Percentiles rank a stretch among this genome's conserved stretches.
These are phyloP conservation scores for Drosophila rubida DNA, from an alignment of 2,888 invertebrate species.

Conservation along the genomic window DNA sequence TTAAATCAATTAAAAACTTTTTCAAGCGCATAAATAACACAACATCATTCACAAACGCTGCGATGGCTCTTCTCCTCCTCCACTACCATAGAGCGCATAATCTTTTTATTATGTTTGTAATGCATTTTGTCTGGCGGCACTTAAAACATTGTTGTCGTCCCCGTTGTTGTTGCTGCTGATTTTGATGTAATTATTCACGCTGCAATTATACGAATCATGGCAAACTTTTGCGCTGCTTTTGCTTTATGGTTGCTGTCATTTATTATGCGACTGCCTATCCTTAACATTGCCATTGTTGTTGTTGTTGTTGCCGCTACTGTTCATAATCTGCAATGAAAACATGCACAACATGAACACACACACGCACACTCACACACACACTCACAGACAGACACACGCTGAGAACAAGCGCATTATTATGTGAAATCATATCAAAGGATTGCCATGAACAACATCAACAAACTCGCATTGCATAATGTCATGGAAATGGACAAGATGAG, in stretches of 20 bases:
- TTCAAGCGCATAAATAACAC: conserved; percentile 78
- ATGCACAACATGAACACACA: conserved; percentile 31
- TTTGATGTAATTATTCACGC: conserved; percentile 79
- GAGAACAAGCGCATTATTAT: conserved; percentile 64
- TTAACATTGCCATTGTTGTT: conserved; percentile 29
- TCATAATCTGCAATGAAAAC: conserved; percentile 78
- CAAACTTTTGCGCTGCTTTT: conserved; percentile 57
- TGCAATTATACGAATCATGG: conserved; percentile 78
- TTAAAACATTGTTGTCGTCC: conserved; percentile 26
- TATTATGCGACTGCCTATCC: conserved; percentile 47
- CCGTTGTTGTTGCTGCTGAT: conserved; percentile 49
- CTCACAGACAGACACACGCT: conserved; percentile 19
- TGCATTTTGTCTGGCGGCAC: conserved; percentile 58
- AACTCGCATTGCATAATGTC: conserved; percentile 73
- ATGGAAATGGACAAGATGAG: conserved; percentile 36
- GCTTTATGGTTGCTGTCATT: conserved; percentile 59
- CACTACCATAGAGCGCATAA: conserved; percentile 49
- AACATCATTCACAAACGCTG: conserved; percentile 49
- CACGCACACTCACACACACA: conserved; percentile 12
- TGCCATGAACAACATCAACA: conserved; percentile 63
- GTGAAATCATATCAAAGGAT: conserved; percentile 78
- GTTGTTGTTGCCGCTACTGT: conserved; percentile 51
- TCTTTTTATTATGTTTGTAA: conserved; percentile 69
- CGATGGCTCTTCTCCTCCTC: neutral
- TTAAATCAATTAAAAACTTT: conserved; percentile 79